Base-by-base conservation (phyloP, 2,113 vertebrate species). In the Alouatta palliata region DNA sequence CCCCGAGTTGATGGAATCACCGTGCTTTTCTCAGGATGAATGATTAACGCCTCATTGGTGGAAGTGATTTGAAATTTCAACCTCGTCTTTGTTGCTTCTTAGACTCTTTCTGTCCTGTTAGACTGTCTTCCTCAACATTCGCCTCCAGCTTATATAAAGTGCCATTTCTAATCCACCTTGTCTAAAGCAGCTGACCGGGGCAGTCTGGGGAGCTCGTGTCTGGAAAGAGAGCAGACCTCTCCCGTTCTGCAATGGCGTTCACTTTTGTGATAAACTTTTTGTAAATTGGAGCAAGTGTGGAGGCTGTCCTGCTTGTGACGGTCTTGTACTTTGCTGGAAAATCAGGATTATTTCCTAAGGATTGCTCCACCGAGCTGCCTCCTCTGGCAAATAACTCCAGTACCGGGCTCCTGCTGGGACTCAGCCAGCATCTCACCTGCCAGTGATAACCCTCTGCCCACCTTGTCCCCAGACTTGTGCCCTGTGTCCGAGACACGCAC, bases 341-440 rank as follows among this genome's bases (percentile, higher is more conserved):
- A 35, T 16, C 0, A 2, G n/a, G 6, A 1, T 0, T 0, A 0
- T 58, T 12, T 0, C 1, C 35, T 37, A 7, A 10, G 7, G 20
- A 1, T 9, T 4, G 11, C n/a, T 13, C 27, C 35, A 0, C 0
- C 1, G 0, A 11, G 3, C 4, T 9, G 6, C 19, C 30, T 25
- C 52, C 32, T 49, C 32, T 0, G 3, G 7, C 21, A 90, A 20
- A 12, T 9, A 25, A 1, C 6, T 54, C 32, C n/a, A 13, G 27
- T 2, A 17, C 52, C 9, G 2, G 45, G 43, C 54, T 61, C 21
- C 66, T 17, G 1, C 4, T 47, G 16, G 16, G 0, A 8, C 30
- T 47, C n/a, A 35, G 14, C 21, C 12, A 64, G 61, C 2, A 0
- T 0, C 9, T 8, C 5, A 0, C 27, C 71, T 0, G 14, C 13